Base-by-base conservation (phyloP, 2,888 invertebrate genomes). In the Macrophya annulata region DNA sequence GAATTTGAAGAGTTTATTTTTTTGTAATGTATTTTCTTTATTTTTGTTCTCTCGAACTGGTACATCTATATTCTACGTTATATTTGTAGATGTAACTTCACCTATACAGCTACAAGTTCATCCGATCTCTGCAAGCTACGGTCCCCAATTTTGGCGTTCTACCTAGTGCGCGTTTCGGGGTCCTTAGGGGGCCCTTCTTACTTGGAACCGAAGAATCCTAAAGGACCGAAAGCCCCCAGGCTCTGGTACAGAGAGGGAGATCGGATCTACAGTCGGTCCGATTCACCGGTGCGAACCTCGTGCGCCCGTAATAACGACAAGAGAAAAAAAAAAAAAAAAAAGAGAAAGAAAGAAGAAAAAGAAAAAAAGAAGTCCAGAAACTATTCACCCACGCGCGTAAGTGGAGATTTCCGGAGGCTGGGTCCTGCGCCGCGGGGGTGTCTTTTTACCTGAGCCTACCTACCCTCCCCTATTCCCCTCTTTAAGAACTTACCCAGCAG, bases 371-470 rank as follows among this genome's bases (percentile, higher is more conserved):
- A 88, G 86, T 86, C 86, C 87, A 86, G 86, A 87, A 89, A 87
- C 89, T 90, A 93, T 93, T 93, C 89, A 92, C 88, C 88, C 91
- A 90, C 89, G 90, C 88, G 89, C 90, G 92, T 93, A 93, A 93
- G 93, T 91, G 92, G 92, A 92, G 91, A 93, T 92, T 93, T 92
- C 92, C 93, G 93, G 93, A 87, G 88, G 89, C 87, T 89, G 90
- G 90, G 89, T 86, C 86, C 86, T 86, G 88, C 91, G 89, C 90
- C 89, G 90, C 90, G 90, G 92, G 91, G 91, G 91, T 91, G 92
- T 91, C 90, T 89, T 91, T 89, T 91, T 92, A 91, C 91, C 91
- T 91, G 90, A 84, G 51, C 84, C 25, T 62, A 77, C 84, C 83
- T 68, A 59, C 84, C 74, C 77, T 82, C 68, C 86, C 81, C 81